A percentile compares a stretch with the other conserved stretches of the same genome.
phyloP scores from a whole-genome alignment of 2,797 vertebrate genomes.

The Etheostoma nigrum region DNA sequence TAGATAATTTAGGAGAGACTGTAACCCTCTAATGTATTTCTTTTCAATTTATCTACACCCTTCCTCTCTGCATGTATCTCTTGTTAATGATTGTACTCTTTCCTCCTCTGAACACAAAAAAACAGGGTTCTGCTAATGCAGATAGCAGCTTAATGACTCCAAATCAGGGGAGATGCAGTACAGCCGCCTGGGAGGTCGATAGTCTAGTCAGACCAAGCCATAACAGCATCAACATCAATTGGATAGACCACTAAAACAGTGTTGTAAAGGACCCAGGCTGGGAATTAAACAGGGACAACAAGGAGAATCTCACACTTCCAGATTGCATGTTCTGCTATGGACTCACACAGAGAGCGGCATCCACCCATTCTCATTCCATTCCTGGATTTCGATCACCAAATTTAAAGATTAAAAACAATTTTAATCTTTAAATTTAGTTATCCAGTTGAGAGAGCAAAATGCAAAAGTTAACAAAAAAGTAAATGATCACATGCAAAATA shows the following conservation, averaged over 20 bases:
- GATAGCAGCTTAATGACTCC: constrained; percentile 54
- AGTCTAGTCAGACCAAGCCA: constrained; percentile 53
- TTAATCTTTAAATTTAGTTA: neutral
- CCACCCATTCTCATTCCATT: neutral
- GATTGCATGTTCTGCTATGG: neutral
- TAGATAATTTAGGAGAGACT: constrained; percentile 14
- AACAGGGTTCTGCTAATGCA: constrained; percentile 43
- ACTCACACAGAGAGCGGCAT: neutral
- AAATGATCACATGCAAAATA: constrained; percentile 13
- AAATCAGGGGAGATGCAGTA: constrained; percentile 58
- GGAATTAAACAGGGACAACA: constrained; percentile 46
- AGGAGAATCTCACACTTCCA: constrained; percentile 10
- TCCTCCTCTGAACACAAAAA: constrained; percentile 55
- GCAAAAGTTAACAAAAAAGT: constrained; percentile 22
- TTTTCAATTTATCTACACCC: constrained; percentile 16
- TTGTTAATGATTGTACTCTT: constrained; percentile 46
- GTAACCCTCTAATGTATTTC: constrained; percentile 16
- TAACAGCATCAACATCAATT: constrained; percentile 61
- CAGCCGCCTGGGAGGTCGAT: constrained; percentile 50
- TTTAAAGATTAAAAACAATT: constrained; percentile 6
- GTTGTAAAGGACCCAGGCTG: constrained; percentile 39
- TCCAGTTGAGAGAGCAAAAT: constrained; percentile 18
- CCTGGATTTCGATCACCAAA: constrained; percentile 4
- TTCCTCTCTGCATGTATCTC: constrained; percentile 27
- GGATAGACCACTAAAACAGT: constrained; percentile 51